Base-by-base conservation (phyloP, 2,113 vertebrate species). In the Muscicapa adusta region DNA sequence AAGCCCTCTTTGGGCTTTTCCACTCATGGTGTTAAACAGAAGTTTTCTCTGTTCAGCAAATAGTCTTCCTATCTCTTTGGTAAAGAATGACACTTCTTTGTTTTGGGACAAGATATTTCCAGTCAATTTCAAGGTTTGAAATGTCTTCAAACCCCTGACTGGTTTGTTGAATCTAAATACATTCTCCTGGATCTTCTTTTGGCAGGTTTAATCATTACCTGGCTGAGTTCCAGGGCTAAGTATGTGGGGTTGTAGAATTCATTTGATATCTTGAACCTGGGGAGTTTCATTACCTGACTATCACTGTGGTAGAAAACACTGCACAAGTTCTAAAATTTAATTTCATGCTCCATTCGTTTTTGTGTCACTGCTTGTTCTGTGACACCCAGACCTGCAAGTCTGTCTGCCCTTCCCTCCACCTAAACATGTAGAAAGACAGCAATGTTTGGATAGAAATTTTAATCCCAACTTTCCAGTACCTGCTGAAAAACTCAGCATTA, bases 321-420 rank as follows among this genome's bases (percentile, higher is more conserved):
- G 66, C 29, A 84, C 57, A 86, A 92, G 38, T 88, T 86, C 88
- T 91, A 88, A 94, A 94, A 91, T 89, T 88, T 94, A 86, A 94
- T 95, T 97, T 93, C 74, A 91, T 91, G 96, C 65, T 71, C 91
- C 94, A 94, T 96, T 90, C 6, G 18, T 94, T 96, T 97, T 96
- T 76, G 89, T 80, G 94, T 65, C 51, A 40, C 19, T 45, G 34
- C 73, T 85, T 95, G 67, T 85, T 85, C 57, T 60, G 36, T 84
- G 85, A 70, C 75, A 91, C n/a, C n/a, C 85, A 81, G 79, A 57
- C 50, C 60, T 29, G 40, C 47, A 74, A 28, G 7, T 57, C 68
- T 65, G 75, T 83, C 78, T n/a, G 70, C 43, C 38, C 43, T 89
- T 91, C 70, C 83, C 51, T 96, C 95, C 85, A 84, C 72, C 88